Evolutionary conservation across 2,888 invertebrate genomes (phyloP), one percentile per base, ranked within the genome.

Genomic region (Oasisia sp.): DNA sequence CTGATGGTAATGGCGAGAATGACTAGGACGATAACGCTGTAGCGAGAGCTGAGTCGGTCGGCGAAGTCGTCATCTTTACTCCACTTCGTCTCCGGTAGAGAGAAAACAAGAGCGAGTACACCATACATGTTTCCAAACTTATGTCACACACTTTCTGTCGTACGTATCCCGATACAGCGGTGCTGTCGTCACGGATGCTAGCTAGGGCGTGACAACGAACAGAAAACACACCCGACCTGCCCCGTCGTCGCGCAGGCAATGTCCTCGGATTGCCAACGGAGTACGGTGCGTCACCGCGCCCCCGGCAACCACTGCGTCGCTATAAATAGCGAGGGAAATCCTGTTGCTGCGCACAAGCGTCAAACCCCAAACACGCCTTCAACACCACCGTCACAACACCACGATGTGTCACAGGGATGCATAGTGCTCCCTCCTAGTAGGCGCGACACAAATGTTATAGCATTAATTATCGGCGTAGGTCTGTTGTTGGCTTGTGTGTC

Each of bases 1-100:
- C 91, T 92, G n/a, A 93, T 19, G n/a, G 74, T 74, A 74, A 93
- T 90, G 56, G 92, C 89, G 27, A 74, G n/a, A 27, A 74, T 74
- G 27, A 74, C 74, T 27, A 74, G 74, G 27, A 74, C 27, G n/a
- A 74, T 27, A 27, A 74, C 93, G 8, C 93, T 94, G 92, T 94
- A 93, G 44, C 93, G 92, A 50, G 92, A 92, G 91, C 92, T 94
- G 45, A 94, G 93, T 9, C 94, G 92, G 91, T 94, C 94, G n/a
- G 92, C 93, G 74, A 94, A 92, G 91, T 93, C 93, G 58, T 94
- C 93, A 89, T 94, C 93, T 50, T 74, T 74, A 74, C 5, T 74
- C 74, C 74, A 74, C 27, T 74, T 74, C 74, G 74, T 74, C 74
- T 74, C 74, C 74, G 74, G 74, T 3, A 74, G 74, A n/a, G 74